These are phyloP conservation scores for Micrasema minimum DNA, from an alignment of 1,140 invertebrate genomes.

Conservation along the genomic window DNA sequence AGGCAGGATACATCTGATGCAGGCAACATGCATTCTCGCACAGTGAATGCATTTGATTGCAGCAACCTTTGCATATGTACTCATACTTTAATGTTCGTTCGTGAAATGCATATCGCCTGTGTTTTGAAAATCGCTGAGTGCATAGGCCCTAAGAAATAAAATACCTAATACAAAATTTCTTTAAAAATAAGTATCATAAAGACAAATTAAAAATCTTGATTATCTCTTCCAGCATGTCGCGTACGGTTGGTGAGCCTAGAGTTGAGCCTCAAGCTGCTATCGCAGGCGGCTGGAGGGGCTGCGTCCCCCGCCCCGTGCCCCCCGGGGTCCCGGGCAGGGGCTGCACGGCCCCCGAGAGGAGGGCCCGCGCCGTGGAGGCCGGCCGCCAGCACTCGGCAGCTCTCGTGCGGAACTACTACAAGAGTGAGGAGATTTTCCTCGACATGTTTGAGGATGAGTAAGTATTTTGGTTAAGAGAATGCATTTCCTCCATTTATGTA, in stretches of 20 bases:
- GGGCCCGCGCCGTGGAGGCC: constrained; percentile 74
- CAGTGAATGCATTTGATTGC: too few species aligned
- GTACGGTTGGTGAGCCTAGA: constrained; percentile 94
- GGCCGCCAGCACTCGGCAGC: constrained; percentile 88
- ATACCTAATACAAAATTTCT: too few species aligned
- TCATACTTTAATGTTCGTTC: too few species aligned
- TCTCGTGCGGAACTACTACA: constrained; percentile 92
- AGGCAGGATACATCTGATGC: too few species aligned
- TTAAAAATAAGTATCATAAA: too few species aligned
- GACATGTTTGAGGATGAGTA: constrained; percentile 99
- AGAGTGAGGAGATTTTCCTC: constrained; percentile 98
- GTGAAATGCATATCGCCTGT: too few species aligned
- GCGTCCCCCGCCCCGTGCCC: not conserved
- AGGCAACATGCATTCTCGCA: too few species aligned
- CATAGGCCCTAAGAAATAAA: too few species aligned
- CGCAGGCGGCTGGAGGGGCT: constrained; percentile 66
- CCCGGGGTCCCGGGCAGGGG: constrained; percentile 63
- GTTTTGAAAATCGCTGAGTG: too few species aligned
- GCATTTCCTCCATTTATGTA: not conserved
- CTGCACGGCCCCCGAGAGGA: constrained; percentile 65
- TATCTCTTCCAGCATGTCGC: constrained; percentile 72
- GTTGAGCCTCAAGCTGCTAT: constrained; percentile 83
- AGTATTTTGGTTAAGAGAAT: too few species aligned
- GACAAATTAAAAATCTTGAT: too few species aligned
- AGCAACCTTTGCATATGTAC: too few species aligned